Evolutionary conservation across 2,888 invertebrate species (phyloP).

Genomic region (Gymnocheta viridis): DNA sequence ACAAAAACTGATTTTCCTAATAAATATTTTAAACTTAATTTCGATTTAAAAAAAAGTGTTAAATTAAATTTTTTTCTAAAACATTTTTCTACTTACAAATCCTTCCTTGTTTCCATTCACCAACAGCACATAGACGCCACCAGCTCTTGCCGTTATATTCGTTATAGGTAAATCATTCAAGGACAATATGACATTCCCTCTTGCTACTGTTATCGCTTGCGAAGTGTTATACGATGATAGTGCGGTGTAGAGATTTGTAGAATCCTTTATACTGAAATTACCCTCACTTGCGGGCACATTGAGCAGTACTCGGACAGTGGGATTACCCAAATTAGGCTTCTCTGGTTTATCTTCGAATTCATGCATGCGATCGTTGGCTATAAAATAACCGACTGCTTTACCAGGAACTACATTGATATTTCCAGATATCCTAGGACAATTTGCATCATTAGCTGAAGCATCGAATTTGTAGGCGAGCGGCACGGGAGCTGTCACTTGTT

Average conservation of each 20-base stretch:
- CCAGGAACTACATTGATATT: slow-evolving; percentile 74
- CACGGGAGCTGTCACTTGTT: slow-evolving; percentile 78
- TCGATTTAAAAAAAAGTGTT: no score
- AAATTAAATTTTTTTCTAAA: no score
- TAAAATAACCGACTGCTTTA: slow-evolving; percentile 78
- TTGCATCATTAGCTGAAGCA: slow-evolving; percentile 73
- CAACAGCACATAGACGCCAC: slow-evolving; percentile 86
- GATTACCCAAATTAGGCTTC: slow-evolving; percentile 78
- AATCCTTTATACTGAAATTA: slow-evolving; percentile 70
- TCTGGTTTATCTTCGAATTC: slow-evolving; percentile 77
- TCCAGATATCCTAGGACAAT: slow-evolving; percentile 73
- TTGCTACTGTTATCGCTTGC: slow-evolving; percentile 71
- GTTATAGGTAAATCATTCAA: slow-evolving; percentile 73
- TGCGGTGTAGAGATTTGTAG: slow-evolving; percentile 41
- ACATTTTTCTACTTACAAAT: slow-evolving; percentile 77
- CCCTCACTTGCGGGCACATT: slow-evolving; percentile 74
- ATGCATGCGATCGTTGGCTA: slow-evolving; percentile 71
- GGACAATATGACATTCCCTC: slow-evolving; percentile 72
- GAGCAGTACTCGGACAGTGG: slow-evolving; percentile 79
- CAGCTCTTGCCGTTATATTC: slow-evolving; percentile 82
- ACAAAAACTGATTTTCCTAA: no score
- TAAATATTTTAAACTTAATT: no score
- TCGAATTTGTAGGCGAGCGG: slow-evolving; percentile 80
- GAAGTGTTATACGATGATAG: slow-evolving; percentile 72
- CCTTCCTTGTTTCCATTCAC: slow-evolving; percentile 81